These are phyloP conservation scores for Rhinichthys osculus DNA, from an alignment of 2,797 vertebrate genomes.

Conservation along the genomic window DNA sequence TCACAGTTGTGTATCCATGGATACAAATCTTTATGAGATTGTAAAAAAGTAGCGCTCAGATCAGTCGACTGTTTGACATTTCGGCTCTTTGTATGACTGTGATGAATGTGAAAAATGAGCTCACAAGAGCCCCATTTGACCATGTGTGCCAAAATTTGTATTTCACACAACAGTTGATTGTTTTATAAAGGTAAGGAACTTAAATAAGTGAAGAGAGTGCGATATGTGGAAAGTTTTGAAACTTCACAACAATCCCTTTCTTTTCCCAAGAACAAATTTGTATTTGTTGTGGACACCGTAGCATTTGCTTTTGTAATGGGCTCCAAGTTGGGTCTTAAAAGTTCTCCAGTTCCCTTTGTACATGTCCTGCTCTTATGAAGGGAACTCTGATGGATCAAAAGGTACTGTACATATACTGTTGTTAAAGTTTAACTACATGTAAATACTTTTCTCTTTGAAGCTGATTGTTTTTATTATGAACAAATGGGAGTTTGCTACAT, in stretches of 20 bases:
- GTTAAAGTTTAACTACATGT: constrained; percentile 69
- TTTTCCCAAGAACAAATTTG: constrained; percentile 45
- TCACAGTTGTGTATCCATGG: constrained; percentile 52
- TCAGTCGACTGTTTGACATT: constrained; percentile 27
- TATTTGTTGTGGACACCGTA: neutral
- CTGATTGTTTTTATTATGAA: constrained; percentile 68
- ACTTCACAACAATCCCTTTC: neutral
- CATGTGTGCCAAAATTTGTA: constrained; percentile 37
- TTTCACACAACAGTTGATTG: neutral
- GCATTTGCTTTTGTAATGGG: constrained; percentile 17
- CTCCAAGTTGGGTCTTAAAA: constrained; percentile 15
- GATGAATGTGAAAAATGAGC: constrained; percentile 3
- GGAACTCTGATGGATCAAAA: constrained; percentile 55
- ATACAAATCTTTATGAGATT: constrained; percentile 57
- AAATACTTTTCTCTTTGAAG: constrained; percentile 75
- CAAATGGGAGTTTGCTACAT: constrained; percentile 68
- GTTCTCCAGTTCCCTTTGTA: constrained; percentile 42
- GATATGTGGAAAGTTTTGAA: neutral
- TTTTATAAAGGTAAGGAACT: neutral
- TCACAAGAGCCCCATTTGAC: neutral
- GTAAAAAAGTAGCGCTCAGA: constrained; percentile 31
- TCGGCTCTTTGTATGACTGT: constrained; percentile 1
- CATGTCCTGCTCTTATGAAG: constrained; percentile 48
- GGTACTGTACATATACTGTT: constrained; percentile 76
- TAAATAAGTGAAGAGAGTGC: neutral